phyloP scores from a whole-genome alignment of 2,113 vertebrate genomes.

The Gobius niger region DNA sequence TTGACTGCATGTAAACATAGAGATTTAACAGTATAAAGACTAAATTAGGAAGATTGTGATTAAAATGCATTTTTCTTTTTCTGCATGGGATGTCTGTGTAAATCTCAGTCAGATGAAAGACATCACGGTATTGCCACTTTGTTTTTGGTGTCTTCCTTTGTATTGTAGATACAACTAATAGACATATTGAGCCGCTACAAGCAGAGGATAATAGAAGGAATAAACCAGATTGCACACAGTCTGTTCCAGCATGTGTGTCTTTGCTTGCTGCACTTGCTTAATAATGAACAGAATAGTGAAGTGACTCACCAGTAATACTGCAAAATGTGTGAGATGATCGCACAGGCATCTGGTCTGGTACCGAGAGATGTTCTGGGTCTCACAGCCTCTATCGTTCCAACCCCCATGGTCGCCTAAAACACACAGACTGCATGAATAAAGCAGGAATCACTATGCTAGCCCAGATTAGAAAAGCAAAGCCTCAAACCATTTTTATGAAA shows the following conservation, averaged over 20 bases:
- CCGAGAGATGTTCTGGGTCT: slow-evolving; percentile 66
- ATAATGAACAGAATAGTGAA: background rate
- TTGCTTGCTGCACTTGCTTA: background rate
- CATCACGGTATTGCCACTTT: no score
- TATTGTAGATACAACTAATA: no score
- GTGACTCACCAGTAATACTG: slow-evolving; percentile 86
- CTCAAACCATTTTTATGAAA: slow-evolving; percentile 80
- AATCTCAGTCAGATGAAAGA: no score
- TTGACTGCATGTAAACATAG: no score
- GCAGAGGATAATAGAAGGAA: background rate
- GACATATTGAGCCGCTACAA: background rate
- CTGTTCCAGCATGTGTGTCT: slow-evolving; percentile 8
- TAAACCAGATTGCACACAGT: slow-evolving; percentile 11
- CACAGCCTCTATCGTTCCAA: slow-evolving; percentile 84
- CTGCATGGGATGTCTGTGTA: no score
- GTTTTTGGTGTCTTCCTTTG: no score
- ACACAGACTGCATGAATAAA: background rate
- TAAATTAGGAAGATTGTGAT: no score
- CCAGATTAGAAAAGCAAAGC: background rate
- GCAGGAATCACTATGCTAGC: background rate
- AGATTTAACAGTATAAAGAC: no score
- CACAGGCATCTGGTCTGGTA: slow-evolving; percentile 86
- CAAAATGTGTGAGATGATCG: slow-evolving; percentile 92
- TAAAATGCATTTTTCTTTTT: no score
- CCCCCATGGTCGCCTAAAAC: slow-evolving; percentile 83